Base-by-base conservation (phyloP, 2,113 vertebrate genomes). In the Anguilla rostrata region DNA sequence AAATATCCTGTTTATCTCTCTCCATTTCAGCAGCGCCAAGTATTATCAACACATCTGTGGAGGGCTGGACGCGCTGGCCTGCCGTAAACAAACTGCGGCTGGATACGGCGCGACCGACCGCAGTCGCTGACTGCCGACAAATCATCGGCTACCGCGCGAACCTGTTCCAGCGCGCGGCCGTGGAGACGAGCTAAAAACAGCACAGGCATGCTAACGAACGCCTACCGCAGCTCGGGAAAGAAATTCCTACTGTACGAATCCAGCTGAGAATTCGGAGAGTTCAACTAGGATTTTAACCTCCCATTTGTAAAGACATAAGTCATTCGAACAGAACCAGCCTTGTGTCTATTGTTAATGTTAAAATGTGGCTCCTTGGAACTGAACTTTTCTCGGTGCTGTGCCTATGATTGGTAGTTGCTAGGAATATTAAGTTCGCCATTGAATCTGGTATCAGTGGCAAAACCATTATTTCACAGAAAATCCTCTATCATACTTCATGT, bases 1-100 rank as follows among this genome's bases (percentile, higher is more conserved):
- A 86, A 26, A 83, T 85, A 90, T 88, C 91, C 90, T 90, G 91
- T 92, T 91, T 89, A 88, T 87, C 82, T 85, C 90, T 85, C 87
- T 53, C 57, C 87, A 83, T 71, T 39, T 80, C n/a, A 34, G 78
- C 39, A 41, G 57, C 71, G 57, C 39, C 15, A 56, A 81, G 56
- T 84, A 81, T 83, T 46, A 84, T 87, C 41, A 84, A 71, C 75
- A 84, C 79, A 85, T 75, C 84, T 85, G 66, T 82, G 82, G 29
- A 39, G 40, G 78, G 1, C 39, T 14, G 46, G 22, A 14, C 15
- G 1, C 1, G 14, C 81, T 2, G n/a, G 43, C n/a, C 4, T 3
- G 81, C 8, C 81, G 3, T 16, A 34, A 56, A 15, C 39, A 53
- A n/a, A 82, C 43, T 22, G 11, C 5, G 3, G 22, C 6, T 43